Conservation (phyloP, 2,888 invertebrate genomes). For the Pammene fasciana region DNA sequence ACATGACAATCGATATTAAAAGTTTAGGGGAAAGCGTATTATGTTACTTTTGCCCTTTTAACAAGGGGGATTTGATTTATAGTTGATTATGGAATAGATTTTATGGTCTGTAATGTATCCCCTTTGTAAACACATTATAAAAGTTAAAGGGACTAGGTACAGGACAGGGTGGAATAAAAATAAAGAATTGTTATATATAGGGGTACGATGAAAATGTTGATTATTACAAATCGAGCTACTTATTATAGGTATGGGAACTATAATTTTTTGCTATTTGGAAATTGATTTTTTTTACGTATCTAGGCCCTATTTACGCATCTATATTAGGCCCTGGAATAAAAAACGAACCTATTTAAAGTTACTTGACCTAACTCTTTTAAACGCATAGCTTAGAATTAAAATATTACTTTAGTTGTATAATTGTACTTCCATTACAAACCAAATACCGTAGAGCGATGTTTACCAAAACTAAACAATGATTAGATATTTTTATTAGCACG, state of each 20-base stretch:
- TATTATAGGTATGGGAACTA: not conserved
- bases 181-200: too few relatives aligned
- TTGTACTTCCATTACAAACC: conserved; percentile 6
- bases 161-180: too few relatives aligned
- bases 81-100: conserved; percentile 60
- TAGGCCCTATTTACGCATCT: too few relatives aligned
- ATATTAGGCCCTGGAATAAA: too few relatives aligned
- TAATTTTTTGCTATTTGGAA: too few relatives aligned
- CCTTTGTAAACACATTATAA: conserved; percentile 24
- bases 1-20: conserved; percentile 43
- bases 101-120: conserved; percentile 65
- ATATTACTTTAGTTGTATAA: not conserved
- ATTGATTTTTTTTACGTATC: too few relatives aligned
- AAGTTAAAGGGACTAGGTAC: not conserved
- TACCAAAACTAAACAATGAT: conserved; percentile 41
- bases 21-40: conserved; percentile 34
- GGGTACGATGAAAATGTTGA: too few relatives aligned
- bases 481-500: conserved; percentile 41
- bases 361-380: not conserved
- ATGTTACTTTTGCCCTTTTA: conserved; percentile 49
- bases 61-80: conserved; percentile 56
- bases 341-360: too few relatives aligned
- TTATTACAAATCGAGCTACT: too few relatives aligned
- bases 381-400: not conserved
- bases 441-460: conserved; percentile 24